Percentiles rank a stretch among this genome's conserved stretches.
Conservation (phyloP, 37 sponge, comb jelly and placozoan species). For the Agelas oroides region DNA sequence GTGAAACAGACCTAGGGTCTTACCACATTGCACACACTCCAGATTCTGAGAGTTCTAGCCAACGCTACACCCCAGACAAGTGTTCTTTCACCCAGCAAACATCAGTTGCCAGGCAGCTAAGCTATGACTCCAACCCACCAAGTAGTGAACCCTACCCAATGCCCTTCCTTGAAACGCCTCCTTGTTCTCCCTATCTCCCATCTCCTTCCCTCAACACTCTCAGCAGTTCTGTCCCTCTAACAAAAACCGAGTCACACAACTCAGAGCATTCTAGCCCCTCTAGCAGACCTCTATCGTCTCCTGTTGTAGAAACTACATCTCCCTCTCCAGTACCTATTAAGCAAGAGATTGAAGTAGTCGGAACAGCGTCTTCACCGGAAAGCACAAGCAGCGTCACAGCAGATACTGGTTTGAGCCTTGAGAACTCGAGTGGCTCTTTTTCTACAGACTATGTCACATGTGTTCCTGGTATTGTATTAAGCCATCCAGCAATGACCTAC, state of each 20-base stretch:
- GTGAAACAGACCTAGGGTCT: neutral
- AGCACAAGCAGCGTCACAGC: too few relatives aligned
- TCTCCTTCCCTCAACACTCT: slow-evolving; percentile 23
- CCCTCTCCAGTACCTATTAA: too few relatives aligned
- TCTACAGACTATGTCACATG: too few relatives aligned
- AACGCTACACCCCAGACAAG: neutral
- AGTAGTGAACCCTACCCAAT: neutral
- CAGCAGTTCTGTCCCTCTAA: slow-evolving; percentile 14
- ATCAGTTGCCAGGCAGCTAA: neutral
- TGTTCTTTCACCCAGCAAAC: neutral
- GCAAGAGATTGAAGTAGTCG: neutral
- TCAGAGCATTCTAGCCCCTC: slow-evolving; percentile 2
- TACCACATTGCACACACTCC: neutral
- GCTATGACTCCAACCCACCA: slow-evolving; percentile 6
- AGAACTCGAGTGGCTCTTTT: too few relatives aligned
- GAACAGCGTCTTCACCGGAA: too few relatives aligned
- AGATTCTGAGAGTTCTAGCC: neutral
- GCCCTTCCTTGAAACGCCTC: slow-evolving; percentile 52
- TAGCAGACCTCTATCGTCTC: slow-evolving; percentile 22
- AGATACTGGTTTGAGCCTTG: too few relatives aligned
- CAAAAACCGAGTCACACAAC: slow-evolving; percentile 31
- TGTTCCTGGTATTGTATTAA: too few relatives aligned
- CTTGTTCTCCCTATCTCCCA: slow-evolving; percentile 51
- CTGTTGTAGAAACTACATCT: neutral
- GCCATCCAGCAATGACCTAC: too few relatives aligned